Evolutionary conservation across 2,888 invertebrate genomes (phyloP), one percentile per base, ranked within the genome.

Genomic region (Periphyllus acericola): DNA sequence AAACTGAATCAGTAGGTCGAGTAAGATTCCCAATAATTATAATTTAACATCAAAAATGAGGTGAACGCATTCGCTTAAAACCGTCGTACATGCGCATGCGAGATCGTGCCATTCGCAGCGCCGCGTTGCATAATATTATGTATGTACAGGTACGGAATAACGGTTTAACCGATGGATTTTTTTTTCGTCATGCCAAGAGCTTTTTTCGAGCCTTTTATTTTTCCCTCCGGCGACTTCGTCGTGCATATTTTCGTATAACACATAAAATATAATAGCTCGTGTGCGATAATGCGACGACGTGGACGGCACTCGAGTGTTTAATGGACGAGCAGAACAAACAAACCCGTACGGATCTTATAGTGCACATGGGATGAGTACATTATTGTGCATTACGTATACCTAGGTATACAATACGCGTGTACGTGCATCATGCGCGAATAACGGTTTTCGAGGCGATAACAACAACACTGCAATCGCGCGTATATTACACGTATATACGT

Each of bases 361-460:
- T 68, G 29, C n/a, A 68, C 11, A 46, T 46, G 1, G 46, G 46
- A n/a, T n/a, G n/a, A 46, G 68, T 29, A 11, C 8, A 68, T 68
- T 25, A 29, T n/a, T n/a, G n/a, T 29, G 29, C 25, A 68, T 29
- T 71, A 71, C n/a, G n/a, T 71, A 71, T 29, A 66, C 25, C 21
- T 66, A 66, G 25, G n/a, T 66, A n/a, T n/a, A 60, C 25, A 60
- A 60, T 60, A 60, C 66, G 66, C 29, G 66, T 66, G 11, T 79
- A 14, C 46, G n/a, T n/a, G 46, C 46, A 46, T 8, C 40, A 46
- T 34, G 19, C n/a, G 21, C n/a, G 29, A 60, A 60, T 75, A 85
- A 85, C 84, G 84, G 84, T 85, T 85, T 85, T 85, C 66, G 55
- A 83, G 84, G 60, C 66, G 84, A 85, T 85, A 78, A 84, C 66